Percentiles rank a stretch among this genome's conserved stretches.
Evolutionary conservation across 2,113 vertebrate species (phyloP).

Genomic region (Nycticebus coucang): DNA sequence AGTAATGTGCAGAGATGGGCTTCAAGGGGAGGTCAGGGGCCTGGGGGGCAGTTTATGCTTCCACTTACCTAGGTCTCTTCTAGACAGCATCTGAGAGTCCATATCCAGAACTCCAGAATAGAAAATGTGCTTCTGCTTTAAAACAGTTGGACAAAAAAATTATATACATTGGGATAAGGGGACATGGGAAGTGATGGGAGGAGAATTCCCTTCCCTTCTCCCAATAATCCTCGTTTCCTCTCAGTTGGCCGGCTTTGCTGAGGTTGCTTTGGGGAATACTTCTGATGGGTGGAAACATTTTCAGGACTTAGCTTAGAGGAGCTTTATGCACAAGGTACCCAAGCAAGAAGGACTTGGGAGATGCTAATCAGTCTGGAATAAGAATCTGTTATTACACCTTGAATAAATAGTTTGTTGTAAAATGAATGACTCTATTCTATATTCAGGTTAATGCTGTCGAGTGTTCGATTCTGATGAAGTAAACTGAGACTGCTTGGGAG

Average conservation of each 20-base stretch:
- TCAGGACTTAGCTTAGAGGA: background rate
- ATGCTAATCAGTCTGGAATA: background rate
- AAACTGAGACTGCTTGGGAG: background rate
- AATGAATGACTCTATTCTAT: background rate
- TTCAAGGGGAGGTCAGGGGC: background rate
- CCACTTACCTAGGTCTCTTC: background rate
- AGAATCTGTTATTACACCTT: conserved; percentile 1
- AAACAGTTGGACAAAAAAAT: background rate
- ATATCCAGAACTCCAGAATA: background rate
- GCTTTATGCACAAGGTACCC: background rate
- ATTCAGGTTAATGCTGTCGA: background rate
- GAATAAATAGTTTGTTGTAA: background rate
- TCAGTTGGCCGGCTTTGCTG: background rate
- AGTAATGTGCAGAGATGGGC: background rate
- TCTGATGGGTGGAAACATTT: background rate
- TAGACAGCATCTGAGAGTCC: background rate
- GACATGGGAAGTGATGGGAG: background rate
- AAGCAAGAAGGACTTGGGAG: background rate
- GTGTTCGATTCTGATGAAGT: background rate
- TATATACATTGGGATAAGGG: too few species aligned
- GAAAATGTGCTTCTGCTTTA: background rate
- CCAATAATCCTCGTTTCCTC: background rate
- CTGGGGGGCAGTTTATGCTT: background rate
- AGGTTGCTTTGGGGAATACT: background rate
- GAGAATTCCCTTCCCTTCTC: background rate